Evolutionary conservation across 2,113 vertebrate species (phyloP).

Genomic region (Pelecanoides urinatrix): DNA sequence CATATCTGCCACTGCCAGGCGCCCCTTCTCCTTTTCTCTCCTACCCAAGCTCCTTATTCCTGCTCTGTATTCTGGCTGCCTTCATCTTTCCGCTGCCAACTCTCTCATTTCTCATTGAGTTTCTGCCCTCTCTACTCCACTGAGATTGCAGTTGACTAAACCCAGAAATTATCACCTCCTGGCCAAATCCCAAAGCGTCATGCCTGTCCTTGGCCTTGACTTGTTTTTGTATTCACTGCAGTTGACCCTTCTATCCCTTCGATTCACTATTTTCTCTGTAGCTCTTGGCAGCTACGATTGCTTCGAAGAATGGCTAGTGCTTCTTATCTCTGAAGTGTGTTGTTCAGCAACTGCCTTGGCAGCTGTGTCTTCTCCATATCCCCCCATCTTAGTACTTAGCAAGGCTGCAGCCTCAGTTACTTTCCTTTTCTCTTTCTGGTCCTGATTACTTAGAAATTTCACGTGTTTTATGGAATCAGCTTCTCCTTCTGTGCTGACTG

Average conservation of each 20-base stretch:
- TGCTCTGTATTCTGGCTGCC: conserved; percentile 16
- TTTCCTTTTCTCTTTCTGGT: not conserved
- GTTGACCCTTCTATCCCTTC: conserved; percentile 35
- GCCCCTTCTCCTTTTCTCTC: not conserved
- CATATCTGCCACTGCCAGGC: conserved; percentile 25
- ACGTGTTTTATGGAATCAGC: not conserved
- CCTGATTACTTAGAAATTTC: not conserved
- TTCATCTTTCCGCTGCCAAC: conserved; percentile 13
- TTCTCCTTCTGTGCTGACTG: not conserved
- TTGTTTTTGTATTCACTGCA: conserved; percentile 36
- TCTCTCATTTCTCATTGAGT: not conserved
- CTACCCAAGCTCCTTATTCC: conserved; percentile 32
- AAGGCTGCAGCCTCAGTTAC: not conserved
- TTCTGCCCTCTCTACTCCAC: conserved; percentile 37
- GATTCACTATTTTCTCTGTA: conserved; percentile 41
- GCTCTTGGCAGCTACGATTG: conserved; percentile 42
- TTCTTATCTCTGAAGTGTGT: conserved; percentile 57
- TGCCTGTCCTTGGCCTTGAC: conserved; percentile 50
- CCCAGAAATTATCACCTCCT: conserved; percentile 54
- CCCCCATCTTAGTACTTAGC: not conserved
- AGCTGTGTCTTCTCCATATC: not conserved
- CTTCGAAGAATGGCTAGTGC: conserved; percentile 42
- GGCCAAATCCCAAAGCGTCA: conserved; percentile 51
- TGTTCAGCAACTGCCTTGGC: not conserved
- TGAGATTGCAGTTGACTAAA: conserved; percentile 54